A percentile compares a stretch with the other conserved stretches of the same genome.
Evolutionary conservation across 2,888 invertebrate genomes (phyloP).

Genomic region (Erynnis tages): DNA sequence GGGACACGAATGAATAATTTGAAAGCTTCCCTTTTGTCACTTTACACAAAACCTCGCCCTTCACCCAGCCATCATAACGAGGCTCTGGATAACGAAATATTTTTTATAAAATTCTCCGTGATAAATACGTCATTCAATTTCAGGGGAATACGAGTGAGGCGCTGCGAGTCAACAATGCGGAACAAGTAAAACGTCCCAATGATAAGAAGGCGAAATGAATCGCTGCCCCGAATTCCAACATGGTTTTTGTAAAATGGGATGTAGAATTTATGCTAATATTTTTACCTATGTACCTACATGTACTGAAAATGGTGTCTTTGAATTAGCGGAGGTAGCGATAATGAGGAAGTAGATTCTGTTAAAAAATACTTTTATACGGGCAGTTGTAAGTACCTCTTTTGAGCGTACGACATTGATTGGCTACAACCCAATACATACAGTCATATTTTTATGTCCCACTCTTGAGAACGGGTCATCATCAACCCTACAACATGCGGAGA

Average conservation of each 20-base stretch:
- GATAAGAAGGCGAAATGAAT: slow-evolving; percentile 55
- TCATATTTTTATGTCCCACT: too few relatives aligned
- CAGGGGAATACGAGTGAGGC: slow-evolving; percentile 26
- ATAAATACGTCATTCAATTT: slow-evolving; percentile 40
- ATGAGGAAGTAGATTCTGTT: too few relatives aligned
- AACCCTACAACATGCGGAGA: too few relatives aligned
- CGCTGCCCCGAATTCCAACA: slow-evolving; percentile 64
- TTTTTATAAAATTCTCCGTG: slow-evolving; percentile 18
- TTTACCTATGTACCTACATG: background rate
- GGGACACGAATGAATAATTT: slow-evolving; percentile 17
- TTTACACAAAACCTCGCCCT: slow-evolving; percentile 17
- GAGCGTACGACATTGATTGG: too few relatives aligned
- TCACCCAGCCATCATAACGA: slow-evolving; percentile 13
- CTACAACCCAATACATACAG: too few relatives aligned
- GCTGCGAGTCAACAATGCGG: slow-evolving; percentile 56
- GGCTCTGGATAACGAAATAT: slow-evolving; percentile 21
- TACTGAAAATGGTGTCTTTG: too few relatives aligned
- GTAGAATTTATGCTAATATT: slow-evolving; percentile 44
- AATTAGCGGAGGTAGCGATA: too few relatives aligned
- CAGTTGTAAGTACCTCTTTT: too few relatives aligned
- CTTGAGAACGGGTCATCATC: too few relatives aligned
- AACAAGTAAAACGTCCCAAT: slow-evolving; percentile 50
- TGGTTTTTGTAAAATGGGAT: slow-evolving; percentile 48
- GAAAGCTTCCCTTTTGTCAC: slow-evolving; percentile 19
- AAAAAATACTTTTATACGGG: too few relatives aligned